A percentile compares a stretch with the other conserved stretches of the same genome.
Conservation (phyloP, 2,888 invertebrate species). For the Pollenia angustigena region DNA sequence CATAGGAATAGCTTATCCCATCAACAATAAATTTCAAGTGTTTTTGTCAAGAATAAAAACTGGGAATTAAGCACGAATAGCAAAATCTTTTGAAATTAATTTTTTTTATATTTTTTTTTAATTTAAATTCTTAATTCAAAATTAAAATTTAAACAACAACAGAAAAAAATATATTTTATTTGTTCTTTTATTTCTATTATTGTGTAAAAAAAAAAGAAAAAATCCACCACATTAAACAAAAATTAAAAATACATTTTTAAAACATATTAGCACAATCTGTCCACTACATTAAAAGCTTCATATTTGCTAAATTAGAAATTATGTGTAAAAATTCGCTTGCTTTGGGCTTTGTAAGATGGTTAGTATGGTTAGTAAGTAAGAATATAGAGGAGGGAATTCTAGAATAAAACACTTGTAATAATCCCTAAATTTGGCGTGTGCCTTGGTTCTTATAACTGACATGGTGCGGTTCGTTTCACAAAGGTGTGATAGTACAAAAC, state of each 20-base stretch:
- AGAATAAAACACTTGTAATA: conserved; percentile 6
- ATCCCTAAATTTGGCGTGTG: not conserved
- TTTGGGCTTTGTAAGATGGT: conserved; percentile 5
- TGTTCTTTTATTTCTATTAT: too few species aligned
- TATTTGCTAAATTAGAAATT: not conserved
- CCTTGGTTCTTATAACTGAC: not conserved
- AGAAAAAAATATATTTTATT: too few species aligned
- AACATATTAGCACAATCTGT: not conserved
- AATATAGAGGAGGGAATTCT: not conserved
- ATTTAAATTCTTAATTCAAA: too few species aligned
- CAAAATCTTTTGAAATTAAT: too few species aligned
- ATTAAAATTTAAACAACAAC: too few species aligned
- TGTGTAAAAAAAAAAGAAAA: too few species aligned
- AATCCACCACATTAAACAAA: conserved; percentile 6
- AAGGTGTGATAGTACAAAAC: conserved; percentile 8
- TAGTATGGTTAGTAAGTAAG: conserved; percentile 42
- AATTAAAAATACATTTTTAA: not conserved
- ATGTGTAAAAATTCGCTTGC: not conserved
- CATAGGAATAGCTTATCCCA: too few species aligned
- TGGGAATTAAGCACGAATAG: too few species aligned
- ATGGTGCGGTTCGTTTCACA: conserved; percentile 28
- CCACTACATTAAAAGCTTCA: conserved; percentile 18
- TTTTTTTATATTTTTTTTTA: too few species aligned
- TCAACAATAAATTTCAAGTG: too few species aligned
- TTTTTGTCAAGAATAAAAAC: too few species aligned